These are phyloP conservation scores for Polypedilum vanderplanki DNA, from an alignment of 1,140 invertebrate genomes.

Conservation along the genomic window DNA sequence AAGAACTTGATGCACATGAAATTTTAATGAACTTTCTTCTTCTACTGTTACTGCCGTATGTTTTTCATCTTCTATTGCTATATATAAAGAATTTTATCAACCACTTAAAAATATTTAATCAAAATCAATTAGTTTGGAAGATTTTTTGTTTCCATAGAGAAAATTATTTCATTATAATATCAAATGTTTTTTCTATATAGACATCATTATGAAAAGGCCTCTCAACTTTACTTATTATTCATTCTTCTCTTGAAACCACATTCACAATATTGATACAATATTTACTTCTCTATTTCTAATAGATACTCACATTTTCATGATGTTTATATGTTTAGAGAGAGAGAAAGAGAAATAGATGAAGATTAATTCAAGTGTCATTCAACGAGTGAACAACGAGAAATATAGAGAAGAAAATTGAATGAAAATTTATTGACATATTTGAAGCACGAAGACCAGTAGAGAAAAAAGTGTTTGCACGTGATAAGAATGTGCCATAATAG, in stretches of 20 bases:
- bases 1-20: too few species aligned
- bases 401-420: neutral
- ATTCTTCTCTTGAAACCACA: neutral
- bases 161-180: too few species aligned
- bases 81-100: too few species aligned
- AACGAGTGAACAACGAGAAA: neutral
- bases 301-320: neutral
- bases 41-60: too few species aligned
- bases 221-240: too few species aligned
- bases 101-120: too few species aligned
- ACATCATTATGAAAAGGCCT: too few species aligned
- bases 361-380: constrained; percentile 4
- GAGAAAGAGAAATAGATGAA: neutral
- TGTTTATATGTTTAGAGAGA: neutral
- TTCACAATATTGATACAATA: constrained; percentile 16
- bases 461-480: neutral
- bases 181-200: too few species aligned
- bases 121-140: too few species aligned
- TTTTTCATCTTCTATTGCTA: too few species aligned
- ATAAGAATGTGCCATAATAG: neutral
- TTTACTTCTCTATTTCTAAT: neutral
- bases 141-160: too few species aligned
- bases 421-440: constrained; percentile 14
- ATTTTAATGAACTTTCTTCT: too few species aligned
- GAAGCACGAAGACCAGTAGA: neutral